phyloP scores from a whole-genome alignment of 1,140 invertebrate species.

The Drosophila serrata region DNA sequence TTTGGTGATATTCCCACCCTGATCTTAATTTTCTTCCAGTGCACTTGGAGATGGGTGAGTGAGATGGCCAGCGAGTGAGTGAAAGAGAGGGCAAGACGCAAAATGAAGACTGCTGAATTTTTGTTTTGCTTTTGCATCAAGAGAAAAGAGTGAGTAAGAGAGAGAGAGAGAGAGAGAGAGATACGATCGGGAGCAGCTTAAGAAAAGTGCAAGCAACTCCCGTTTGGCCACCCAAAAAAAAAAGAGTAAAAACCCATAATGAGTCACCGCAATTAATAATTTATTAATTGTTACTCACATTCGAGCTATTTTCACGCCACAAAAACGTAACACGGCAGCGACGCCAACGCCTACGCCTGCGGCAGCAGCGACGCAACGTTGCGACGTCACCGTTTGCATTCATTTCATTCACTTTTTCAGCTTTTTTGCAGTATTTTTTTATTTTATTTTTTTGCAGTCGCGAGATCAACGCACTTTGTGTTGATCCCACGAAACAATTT shows the following conservation, averaged over 20 bases:
- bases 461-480: conserved; percentile 81
- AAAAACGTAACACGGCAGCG: conserved; percentile 40
- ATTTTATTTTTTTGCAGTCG: conserved; percentile 11
- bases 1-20: no score
- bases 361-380: conserved; percentile 20
- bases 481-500: conserved; percentile 84
- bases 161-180: conserved; percentile 27
- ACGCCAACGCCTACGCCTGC: conserved; percentile 27
- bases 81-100: conserved; percentile 18
- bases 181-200: conserved; percentile 31
- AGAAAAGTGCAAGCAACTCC: conserved; percentile 6
- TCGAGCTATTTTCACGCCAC: conserved; percentile 65
- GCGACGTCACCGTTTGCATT: conserved; percentile 56
- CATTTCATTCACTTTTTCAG: conserved; percentile 79
- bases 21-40: background rate
- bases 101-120: conserved; percentile 61
- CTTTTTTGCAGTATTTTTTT: conserved; percentile 10
- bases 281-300: conserved; percentile 77
- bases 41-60: conserved; percentile 4
- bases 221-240: conserved; percentile 1
- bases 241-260: background rate
- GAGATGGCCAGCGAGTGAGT: background rate
- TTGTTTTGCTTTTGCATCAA: conserved; percentile 79
- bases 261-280: conserved; percentile 62
- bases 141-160: conserved; percentile 54